These are phyloP conservation scores for Oopsacas minuta DNA, from an alignment of 37 sponge, comb jelly and placozoan species.

Conservation along the genomic window DNA sequence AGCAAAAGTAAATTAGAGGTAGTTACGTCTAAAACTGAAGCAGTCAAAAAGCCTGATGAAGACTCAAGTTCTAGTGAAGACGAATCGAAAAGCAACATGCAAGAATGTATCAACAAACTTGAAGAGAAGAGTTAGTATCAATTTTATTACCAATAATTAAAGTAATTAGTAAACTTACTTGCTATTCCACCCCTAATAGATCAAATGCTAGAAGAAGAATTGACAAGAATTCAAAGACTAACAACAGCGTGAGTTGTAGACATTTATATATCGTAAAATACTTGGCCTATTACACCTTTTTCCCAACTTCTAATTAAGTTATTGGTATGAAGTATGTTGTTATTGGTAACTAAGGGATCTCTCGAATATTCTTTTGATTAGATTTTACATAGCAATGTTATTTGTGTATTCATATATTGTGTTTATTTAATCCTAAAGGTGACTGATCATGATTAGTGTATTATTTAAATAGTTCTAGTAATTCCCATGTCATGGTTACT, in stretches of 20 bases:
- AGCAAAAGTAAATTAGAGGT: not conserved
- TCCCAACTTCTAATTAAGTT: not conserved
- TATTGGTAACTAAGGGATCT: too few relatives aligned
- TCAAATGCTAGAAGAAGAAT: slow-evolving; percentile 1
- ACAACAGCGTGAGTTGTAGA: not conserved
- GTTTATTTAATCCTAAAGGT: too few relatives aligned
- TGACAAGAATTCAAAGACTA: not conserved
- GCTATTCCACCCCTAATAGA: not conserved
- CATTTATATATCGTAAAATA: too few relatives aligned
- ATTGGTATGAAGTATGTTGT: too few relatives aligned
- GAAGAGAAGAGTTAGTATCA: not conserved
- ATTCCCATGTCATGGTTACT: too few relatives aligned
- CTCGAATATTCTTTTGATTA: not conserved
- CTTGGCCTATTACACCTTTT: too few relatives aligned
- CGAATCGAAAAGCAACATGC: not conserved
- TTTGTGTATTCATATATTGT: too few relatives aligned
- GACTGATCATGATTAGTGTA: too few relatives aligned
- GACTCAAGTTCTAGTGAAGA: not conserved
- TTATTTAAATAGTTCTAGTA: too few relatives aligned
- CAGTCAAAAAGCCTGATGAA: not conserved
- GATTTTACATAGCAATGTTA: too few relatives aligned
- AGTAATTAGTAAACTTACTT: not conserved
- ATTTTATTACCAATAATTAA: not conserved
- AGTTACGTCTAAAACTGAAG: not conserved
- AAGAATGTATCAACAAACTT: slow-evolving; percentile 1